Base-by-base conservation (phyloP, 2,113 vertebrate genomes). In the Coracopsis vasa region DNA sequence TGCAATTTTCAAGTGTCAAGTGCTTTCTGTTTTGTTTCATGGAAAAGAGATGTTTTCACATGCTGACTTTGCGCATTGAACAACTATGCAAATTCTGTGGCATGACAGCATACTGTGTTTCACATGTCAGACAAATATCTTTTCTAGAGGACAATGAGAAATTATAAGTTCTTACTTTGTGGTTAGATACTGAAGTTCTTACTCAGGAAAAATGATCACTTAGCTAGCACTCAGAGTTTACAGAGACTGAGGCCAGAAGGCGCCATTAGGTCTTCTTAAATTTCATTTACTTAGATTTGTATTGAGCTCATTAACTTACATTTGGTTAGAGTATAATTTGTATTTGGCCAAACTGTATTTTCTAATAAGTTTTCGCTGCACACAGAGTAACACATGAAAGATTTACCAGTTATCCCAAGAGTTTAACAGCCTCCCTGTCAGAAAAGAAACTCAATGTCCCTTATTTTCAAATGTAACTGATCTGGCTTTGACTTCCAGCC, bases 11-110 rank as follows among this genome's bases (percentile, higher is more conserved):
- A 96, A 97, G 92, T 69, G 70, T 94, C 80, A 94, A 97, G 74
- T 91, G 83, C 69, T 98, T 97, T 97, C 96, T 58, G 91, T 97
- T 97, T 97, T 86, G 45, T 75, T 92, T 96, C 87, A 88, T 62
- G 78, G 75, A 71, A 95, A 93, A 95, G 33, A 96, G 37, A 92
- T 48, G 48, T 84, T 96, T 53, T 94, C 62, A 58, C 60, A 88
- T 70, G 62, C 81, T 95, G 84, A 96, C 90, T 96, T 96, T 87
- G 50, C 94, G 39, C 64, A 12, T 88, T 88, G 69, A 98, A 93
- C 80, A 95, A 90, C 92, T 95, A 93, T 96, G 88, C 66, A 95
- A 97, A 95, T 91, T 97, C 87, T 37, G 54, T 81, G 88, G 86
- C 71, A 91, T 56, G 50, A 77, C 90, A 94, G 60, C 80, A 37